A percentile compares a stretch with the other conserved stretches of the same genome.
phyloP scores from a whole-genome alignment of 2,888 invertebrate species.

The Thysanoteuthis rhombus region DNA sequence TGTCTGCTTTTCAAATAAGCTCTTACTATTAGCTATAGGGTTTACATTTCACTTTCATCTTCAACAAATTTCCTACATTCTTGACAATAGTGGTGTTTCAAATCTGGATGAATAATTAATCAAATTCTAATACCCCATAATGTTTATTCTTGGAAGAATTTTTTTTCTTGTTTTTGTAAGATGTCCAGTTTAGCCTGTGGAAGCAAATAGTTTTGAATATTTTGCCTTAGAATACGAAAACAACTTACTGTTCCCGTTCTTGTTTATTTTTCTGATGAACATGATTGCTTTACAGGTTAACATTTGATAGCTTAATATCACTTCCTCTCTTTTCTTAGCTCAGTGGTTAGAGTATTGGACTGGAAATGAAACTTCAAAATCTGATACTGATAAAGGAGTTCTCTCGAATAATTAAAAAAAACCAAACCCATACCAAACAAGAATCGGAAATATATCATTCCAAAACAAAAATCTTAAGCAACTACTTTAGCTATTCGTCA shows the following conservation, averaged over 20 bases:
- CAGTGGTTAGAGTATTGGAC: background rate
- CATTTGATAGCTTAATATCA: background rate
- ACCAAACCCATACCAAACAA: too few relatives aligned
- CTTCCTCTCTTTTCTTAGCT: background rate
- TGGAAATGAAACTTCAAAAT: background rate
- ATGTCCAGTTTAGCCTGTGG: background rate
- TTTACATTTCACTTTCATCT: background rate
- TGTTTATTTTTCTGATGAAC: background rate
- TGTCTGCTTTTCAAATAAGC: too few relatives aligned
- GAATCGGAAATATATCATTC: too few relatives aligned
- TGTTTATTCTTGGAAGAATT: background rate
- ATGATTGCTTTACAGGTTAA: background rate
- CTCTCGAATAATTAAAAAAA: background rate
- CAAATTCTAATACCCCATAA: background rate
- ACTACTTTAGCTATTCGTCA: too few relatives aligned
- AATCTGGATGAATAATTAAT: background rate
- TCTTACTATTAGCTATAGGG: too few relatives aligned
- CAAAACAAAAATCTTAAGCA: too few relatives aligned
- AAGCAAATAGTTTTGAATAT: background rate
- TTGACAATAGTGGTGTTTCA: background rate
- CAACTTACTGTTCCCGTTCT: background rate
- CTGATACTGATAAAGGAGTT: background rate
- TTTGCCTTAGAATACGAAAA: background rate
- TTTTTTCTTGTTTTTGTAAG: background rate
- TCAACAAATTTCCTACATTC: background rate